These are phyloP conservation scores for Aethes cnicana DNA, from an alignment of 2,888 invertebrate genomes.

Conservation along the genomic window DNA sequence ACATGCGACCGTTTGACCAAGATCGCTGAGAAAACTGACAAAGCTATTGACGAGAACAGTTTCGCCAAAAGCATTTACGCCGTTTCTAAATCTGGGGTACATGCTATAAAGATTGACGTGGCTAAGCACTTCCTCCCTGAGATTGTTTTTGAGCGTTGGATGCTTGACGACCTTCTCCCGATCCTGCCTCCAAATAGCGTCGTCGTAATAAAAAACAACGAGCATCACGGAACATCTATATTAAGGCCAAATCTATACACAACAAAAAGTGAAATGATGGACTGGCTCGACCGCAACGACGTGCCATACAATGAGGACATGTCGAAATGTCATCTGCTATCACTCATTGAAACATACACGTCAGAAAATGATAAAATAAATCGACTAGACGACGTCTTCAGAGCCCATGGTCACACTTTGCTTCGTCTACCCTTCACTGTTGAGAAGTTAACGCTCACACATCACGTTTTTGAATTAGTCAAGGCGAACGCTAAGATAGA, in stretches of 20 bases:
- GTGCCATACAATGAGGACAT: slow-evolving; percentile 38
- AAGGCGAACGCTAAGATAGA: slow-evolving; percentile 10
- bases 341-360: slow-evolving; percentile 45
- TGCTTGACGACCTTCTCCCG: slow-evolving; percentile 34
- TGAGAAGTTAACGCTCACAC: slow-evolving; percentile 34
- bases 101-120: slow-evolving; percentile 22
- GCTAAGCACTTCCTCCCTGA: too few species aligned
- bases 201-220: slow-evolving; percentile 36
- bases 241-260: slow-evolving; percentile 34
- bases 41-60: neutral
- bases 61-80: slow-evolving; percentile 37
- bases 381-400: slow-evolving; percentile 37
- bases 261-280: slow-evolving; percentile 38
- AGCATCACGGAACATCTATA: slow-evolving; percentile 32
- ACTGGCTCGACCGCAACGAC: slow-evolving; percentile 43
- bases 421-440: slow-evolving; percentile 42
- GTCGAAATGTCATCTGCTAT: slow-evolving; percentile 42
- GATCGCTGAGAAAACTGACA: neutral
- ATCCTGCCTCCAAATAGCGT: slow-evolving; percentile 37
- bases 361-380: slow-evolving; percentile 32
- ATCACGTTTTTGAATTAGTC: slow-evolving; percentile 9
- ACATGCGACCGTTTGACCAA: slow-evolving; percentile 1
- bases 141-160: slow-evolving; percentile 37
- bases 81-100: slow-evolving; percentile 32
- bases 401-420: slow-evolving; percentile 36